Evolutionary conservation across 1,140 invertebrate species (phyloP).

Genomic region (Agrypnia vestita): DNA sequence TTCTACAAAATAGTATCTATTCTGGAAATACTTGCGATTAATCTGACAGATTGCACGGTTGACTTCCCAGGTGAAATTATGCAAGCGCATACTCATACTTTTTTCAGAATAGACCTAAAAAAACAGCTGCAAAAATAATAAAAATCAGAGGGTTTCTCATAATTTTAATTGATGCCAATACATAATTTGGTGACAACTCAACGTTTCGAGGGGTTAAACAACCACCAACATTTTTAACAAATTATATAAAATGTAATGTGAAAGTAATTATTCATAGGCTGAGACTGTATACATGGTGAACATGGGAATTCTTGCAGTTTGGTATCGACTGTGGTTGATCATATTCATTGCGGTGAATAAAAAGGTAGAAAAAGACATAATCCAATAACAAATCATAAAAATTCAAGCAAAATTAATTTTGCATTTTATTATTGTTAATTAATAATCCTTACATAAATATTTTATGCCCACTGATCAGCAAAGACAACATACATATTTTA

Average conservation of each 20-base stretch:
- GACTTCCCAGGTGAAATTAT: too few species aligned
- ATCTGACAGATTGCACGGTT: too few species aligned
- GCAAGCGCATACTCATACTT: not conserved
- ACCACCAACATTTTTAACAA: too few species aligned
- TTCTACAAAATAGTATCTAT: too few species aligned
- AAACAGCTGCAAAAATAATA: slow-evolving; percentile 15
- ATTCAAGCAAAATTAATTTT: slow-evolving; percentile 60
- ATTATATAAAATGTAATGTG: too few species aligned
- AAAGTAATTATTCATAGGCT: too few species aligned
- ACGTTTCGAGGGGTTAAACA: too few species aligned
- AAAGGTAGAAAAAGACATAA: slow-evolving; percentile 14
- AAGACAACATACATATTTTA: slow-evolving; percentile 57
- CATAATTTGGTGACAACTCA: too few species aligned
- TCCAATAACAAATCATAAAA: slow-evolving; percentile 51
- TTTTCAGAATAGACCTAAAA: slow-evolving; percentile 5
- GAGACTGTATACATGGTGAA: too few species aligned
- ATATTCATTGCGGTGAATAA: not conserved
- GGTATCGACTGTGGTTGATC: too few species aligned
- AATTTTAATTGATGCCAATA: slow-evolving; percentile 1
- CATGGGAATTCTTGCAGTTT: too few species aligned
- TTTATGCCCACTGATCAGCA: slow-evolving; percentile 61
- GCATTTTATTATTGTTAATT: slow-evolving; percentile 59
- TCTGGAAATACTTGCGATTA: too few species aligned
- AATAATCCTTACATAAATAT: slow-evolving; percentile 59
- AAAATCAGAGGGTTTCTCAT: slow-evolving; percentile 1